These are phyloP conservation scores for Odontamblyopus rebecca DNA, from an alignment of 2,797 vertebrate species.

Conservation along the genomic window DNA sequence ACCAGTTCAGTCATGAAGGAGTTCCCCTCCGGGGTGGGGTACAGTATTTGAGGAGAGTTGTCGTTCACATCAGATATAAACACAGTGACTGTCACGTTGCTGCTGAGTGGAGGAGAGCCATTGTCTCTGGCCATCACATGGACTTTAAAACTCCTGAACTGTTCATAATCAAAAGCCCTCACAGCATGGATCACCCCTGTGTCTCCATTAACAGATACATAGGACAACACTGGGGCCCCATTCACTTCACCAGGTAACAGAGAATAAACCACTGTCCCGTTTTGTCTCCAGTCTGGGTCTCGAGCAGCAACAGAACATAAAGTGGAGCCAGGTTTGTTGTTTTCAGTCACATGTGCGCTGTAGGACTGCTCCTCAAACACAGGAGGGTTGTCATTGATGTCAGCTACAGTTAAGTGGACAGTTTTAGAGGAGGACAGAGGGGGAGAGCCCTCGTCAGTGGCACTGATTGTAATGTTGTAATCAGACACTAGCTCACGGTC, in stretches of 20 bases:
- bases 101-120: conserved; percentile 34
- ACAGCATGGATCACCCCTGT: conserved; percentile 62
- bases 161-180: conserved; percentile 61
- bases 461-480: conserved; percentile 69
- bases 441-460: conserved; percentile 64
- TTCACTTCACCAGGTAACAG: conserved; percentile 52
- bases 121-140: conserved; percentile 53
- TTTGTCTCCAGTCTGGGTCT: conserved; percentile 54
- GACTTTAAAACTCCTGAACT: conserved; percentile 50
- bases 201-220: conserved; percentile 47
- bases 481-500: conserved; percentile 58
- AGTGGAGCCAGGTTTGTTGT: conserved; percentile 48
- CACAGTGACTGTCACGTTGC: no score
- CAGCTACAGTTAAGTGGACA: conserved; percentile 51
- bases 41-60: no score
- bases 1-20: conserved; percentile 15
- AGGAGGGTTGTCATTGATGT: conserved; percentile 53
- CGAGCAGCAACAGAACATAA: conserved; percentile 47
- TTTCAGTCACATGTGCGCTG: no score
- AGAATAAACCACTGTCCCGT: conserved; percentile 56
- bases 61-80: no score
- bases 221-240: conserved; percentile 44
- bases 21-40: no score
- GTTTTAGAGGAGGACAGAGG: conserved; percentile 59
- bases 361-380: no score